A percentile compares a stretch with the other conserved stretches of the same genome.
These are phyloP conservation scores for Epicampocera succincta DNA, from an alignment of 2,888 invertebrate species.

Conservation along the genomic window DNA sequence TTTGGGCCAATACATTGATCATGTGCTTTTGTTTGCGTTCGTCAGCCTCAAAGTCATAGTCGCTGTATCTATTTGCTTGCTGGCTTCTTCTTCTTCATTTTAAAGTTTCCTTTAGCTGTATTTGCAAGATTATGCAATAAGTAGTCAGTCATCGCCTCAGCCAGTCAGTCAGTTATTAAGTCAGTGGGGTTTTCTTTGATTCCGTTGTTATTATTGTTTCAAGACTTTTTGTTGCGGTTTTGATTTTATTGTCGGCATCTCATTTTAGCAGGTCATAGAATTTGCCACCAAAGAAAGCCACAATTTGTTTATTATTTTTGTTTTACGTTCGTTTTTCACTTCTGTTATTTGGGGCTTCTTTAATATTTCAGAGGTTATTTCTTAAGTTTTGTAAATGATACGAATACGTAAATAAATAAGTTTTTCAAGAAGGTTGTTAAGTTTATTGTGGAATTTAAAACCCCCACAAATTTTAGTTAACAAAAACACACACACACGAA, in stretches of 20 bases:
- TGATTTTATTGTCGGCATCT: conserved; percentile 60
- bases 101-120: conserved; percentile 12
- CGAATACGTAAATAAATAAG: conserved; percentile 1
- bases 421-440: conserved; percentile 28
- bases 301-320: conserved; percentile 29
- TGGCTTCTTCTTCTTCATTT: conserved; percentile 6
- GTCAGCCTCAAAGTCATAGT: conserved; percentile 68
- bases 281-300: conserved; percentile 48
- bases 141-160: conserved; percentile 16
- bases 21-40: conserved; percentile 39
- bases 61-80: conserved; percentile 44
- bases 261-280: conserved; percentile 38
- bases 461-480: conserved; percentile 7
- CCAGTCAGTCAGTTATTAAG: conserved; percentile 14
- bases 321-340: neutral
- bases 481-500: neutral
- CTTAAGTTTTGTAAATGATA: conserved; percentile 34
- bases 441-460: conserved; percentile 31
- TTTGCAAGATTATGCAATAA: conserved; percentile 58
- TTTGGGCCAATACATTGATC: conserved; percentile 49
- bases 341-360: neutral
- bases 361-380: conserved; percentile 34
- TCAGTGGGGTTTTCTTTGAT: conserved; percentile 29
- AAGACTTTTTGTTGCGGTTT: conserved; percentile 40
- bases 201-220: conserved; percentile 21